Conservation (phyloP, 2,888 invertebrate species). For the Lobophora halterata region DNA sequence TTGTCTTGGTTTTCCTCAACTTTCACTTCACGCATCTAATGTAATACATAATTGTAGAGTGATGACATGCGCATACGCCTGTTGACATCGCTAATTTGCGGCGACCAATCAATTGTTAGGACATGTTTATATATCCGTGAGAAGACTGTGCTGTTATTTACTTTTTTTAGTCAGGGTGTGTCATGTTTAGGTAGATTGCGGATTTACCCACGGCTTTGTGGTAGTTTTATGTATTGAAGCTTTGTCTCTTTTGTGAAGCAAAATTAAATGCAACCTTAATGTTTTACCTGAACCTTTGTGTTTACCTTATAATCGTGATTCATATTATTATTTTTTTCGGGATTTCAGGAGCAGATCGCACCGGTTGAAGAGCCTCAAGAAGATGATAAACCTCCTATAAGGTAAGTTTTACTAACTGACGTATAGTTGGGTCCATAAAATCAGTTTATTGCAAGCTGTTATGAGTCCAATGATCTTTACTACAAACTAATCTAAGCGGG, state of each 20-base stretch:
- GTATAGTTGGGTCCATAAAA: slow-evolving; percentile 15
- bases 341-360: slow-evolving; percentile 65
- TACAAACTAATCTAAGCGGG: slow-evolving; percentile 21
- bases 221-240: slow-evolving; percentile 11
- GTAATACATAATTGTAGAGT: slow-evolving; percentile 50
- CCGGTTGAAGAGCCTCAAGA: slow-evolving; percentile 69
- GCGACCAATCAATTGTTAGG: slow-evolving; percentile 30
- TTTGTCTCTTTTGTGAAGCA: slow-evolving; percentile 12
- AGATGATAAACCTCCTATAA: slow-evolving; percentile 52
- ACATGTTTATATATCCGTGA: slow-evolving; percentile 28
- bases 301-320: slow-evolving; percentile 1
- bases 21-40: slow-evolving; percentile 49
- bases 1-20: slow-evolving; percentile 52
- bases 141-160: slow-evolving; percentile 12
- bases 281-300: slow-evolving; percentile 10
- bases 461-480: slow-evolving; percentile 18
- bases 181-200: slow-evolving; percentile 22
- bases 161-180: slow-evolving; percentile 6
- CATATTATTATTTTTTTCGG: slow-evolving; percentile 10
- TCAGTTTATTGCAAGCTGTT: slow-evolving; percentile 11
- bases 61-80: slow-evolving; percentile 46
- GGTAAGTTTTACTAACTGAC: slow-evolving; percentile 38
- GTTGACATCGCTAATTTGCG: slow-evolving; percentile 37
- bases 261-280: too few relatives aligned
- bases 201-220: slow-evolving; percentile 27